Evolutionary conservation across 2,797 vertebrate genomes (phyloP).

Genomic region (Cossypha polioptera): DNA sequence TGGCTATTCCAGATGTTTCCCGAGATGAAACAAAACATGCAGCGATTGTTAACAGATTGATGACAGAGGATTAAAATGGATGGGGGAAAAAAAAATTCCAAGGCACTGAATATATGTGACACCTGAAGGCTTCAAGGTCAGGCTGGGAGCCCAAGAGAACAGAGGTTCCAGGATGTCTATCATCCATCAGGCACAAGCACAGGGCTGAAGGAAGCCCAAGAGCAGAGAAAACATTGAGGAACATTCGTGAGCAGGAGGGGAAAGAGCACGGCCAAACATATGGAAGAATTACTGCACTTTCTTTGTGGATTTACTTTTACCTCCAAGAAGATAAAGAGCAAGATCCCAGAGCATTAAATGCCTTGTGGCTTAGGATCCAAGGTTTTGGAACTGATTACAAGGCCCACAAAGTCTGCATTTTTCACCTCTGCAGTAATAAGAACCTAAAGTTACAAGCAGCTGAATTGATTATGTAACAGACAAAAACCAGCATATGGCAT

Average conservation of each 20-base stretch:
- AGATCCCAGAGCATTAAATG: background rate
- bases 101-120: constrained; percentile 47
- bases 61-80: constrained; percentile 49
- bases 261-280: background rate
- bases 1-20: constrained; percentile 67
- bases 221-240: background rate
- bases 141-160: constrained; percentile 18
- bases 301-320: constrained; percentile 9
- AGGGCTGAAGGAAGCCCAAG: background rate
- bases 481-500: background rate
- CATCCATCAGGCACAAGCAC: constrained; percentile 26
- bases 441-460: background rate
- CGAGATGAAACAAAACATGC: constrained; percentile 67
- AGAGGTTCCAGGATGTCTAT: background rate
- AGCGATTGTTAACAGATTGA: constrained; percentile 55
- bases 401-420: constrained; percentile 26
- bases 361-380: background rate
- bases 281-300: constrained; percentile 23
- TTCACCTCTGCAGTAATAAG: constrained; percentile 56
- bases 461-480: background rate
- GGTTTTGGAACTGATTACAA: constrained; percentile 37
- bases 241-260: background rate
- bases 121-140: constrained; percentile 56
- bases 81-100: background rate
- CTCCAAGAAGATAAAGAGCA: constrained; percentile 27